Evolutionary conservation across 2,888 invertebrate species (phyloP).

Genomic region (Tinea semifulvella): DNA sequence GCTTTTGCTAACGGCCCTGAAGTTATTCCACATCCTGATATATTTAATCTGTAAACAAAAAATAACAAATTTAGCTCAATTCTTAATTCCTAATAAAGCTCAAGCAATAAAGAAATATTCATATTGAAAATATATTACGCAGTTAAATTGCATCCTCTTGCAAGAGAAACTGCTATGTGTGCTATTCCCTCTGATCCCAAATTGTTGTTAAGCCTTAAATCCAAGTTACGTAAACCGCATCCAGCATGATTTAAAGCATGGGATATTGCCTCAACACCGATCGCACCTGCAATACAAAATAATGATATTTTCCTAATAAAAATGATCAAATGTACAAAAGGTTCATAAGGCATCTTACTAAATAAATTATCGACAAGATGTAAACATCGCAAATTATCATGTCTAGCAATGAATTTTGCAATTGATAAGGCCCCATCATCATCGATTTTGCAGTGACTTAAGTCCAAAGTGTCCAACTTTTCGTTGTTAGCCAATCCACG

Average conservation of each 20-base stretch:
- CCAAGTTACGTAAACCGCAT: slow-evolving; percentile 44
- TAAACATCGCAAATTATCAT: slow-evolving; percentile 52
- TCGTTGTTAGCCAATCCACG: slow-evolving; percentile 45
- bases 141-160: slow-evolving; percentile 56
- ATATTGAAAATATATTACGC: slow-evolving; percentile 30
- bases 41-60: slow-evolving; percentile 41
- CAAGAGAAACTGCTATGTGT: slow-evolving; percentile 51
- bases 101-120: neutral
- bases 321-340: too few relatives aligned
- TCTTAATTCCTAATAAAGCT: neutral
- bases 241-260: slow-evolving; percentile 47
- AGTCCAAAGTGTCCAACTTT: slow-evolving; percentile 64
- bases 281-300: slow-evolving; percentile 33
- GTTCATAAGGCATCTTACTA: slow-evolving; percentile 37
- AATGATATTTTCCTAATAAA: neutral
- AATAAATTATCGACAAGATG: slow-evolving; percentile 64
- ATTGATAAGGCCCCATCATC: slow-evolving; percentile 69
- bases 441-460: slow-evolving; percentile 71
- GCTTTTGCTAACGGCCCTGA: slow-evolving; percentile 43
- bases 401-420: slow-evolving; percentile 61
- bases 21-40: slow-evolving; percentile 58
- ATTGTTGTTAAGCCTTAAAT: slow-evolving; percentile 50
- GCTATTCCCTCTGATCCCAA: slow-evolving; percentile 56
- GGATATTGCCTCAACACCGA: slow-evolving; percentile 48
- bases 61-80: neutral